Evolutionary conservation across 2,113 vertebrate genomes (phyloP).

Genomic region (Hiodon alosoides): DNA sequence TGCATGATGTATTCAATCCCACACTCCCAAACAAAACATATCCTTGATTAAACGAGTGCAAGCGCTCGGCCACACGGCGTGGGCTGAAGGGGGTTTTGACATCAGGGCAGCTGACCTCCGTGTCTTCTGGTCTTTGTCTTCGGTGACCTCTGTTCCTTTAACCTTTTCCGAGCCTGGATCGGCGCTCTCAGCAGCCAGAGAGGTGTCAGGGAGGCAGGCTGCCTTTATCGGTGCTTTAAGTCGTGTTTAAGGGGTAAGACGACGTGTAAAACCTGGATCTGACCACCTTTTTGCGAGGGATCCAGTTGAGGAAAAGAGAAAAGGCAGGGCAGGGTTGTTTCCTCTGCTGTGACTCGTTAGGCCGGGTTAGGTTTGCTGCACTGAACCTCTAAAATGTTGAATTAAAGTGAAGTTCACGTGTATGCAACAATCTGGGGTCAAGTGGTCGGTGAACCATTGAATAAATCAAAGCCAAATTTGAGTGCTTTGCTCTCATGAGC

Average conservation of each 20-base stretch:
- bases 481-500: no score
- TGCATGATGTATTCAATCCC: slow-evolving; percentile 13
- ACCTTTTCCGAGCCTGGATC: slow-evolving; percentile 6
- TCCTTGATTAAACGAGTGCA: slow-evolving; percentile 4
- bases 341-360: no score
- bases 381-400: no score
- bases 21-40: slow-evolving; percentile 15
- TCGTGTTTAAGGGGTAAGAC: background rate
- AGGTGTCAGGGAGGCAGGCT: background rate
- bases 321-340: no score
- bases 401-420: no score
- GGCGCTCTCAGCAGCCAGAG: background rate
- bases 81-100: slow-evolving; percentile 15
- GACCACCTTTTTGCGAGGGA: no score
- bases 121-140: slow-evolving; percentile 13
- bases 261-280: no score
- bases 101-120: slow-evolving; percentile 1
- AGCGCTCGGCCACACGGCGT: background rate
- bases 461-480: no score
- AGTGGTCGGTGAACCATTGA: no score
- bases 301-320: no score
- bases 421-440: no score
- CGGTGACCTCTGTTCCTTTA: slow-evolving; percentile 7
- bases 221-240: slow-evolving; percentile 5
- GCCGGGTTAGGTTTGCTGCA: no score